A percentile compares a stretch with the other conserved stretches of the same genome.
phyloP scores from a whole-genome alignment of 2,113 vertebrate genomes.

The Sylvietta virens region DNA sequence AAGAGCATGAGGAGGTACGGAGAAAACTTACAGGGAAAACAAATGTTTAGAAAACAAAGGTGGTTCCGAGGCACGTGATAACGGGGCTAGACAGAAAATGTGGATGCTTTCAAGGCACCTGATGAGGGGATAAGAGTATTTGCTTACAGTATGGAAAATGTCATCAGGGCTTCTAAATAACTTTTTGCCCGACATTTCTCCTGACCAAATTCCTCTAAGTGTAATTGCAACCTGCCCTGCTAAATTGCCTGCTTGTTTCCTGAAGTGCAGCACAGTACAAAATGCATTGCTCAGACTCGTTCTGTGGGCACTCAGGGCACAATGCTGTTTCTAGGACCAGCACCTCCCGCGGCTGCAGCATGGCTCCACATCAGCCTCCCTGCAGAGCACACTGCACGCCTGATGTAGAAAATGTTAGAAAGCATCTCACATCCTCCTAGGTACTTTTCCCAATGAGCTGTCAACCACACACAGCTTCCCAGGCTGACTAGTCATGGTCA shows the following conservation, averaged over 20 bases:
- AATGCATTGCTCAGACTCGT: accelerated
- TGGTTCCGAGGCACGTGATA: not conserved
- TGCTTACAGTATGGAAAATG: not conserved
- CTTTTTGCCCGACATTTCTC: not conserved
- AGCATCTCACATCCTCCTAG: not conserved
- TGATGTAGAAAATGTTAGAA: not conserved
- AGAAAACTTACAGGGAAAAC: not conserved
- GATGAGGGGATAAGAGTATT: not conserved
- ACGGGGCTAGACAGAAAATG: not conserved
- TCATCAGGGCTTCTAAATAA: not conserved
- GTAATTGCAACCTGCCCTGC: not conserved
- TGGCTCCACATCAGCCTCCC: not conserved
- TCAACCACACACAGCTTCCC: not conserved
- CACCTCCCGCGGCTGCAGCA: not conserved
- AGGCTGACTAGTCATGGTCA: not conserved
- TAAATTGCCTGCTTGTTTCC: not conserved
- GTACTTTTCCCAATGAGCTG: not conserved
- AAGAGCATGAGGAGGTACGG: accelerated
- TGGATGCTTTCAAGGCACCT: not conserved
- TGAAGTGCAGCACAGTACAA: not conserved
- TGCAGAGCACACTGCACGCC: not conserved
- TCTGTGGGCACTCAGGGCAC: not conserved
- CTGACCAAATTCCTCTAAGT: not conserved
- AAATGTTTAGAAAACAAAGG: not conserved
- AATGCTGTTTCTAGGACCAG: not conserved